Evolutionary conservation across 2,113 vertebrate species (phyloP), one percentile per base, ranked within the genome.

Genomic region (Rhipidura dahli): DNA sequence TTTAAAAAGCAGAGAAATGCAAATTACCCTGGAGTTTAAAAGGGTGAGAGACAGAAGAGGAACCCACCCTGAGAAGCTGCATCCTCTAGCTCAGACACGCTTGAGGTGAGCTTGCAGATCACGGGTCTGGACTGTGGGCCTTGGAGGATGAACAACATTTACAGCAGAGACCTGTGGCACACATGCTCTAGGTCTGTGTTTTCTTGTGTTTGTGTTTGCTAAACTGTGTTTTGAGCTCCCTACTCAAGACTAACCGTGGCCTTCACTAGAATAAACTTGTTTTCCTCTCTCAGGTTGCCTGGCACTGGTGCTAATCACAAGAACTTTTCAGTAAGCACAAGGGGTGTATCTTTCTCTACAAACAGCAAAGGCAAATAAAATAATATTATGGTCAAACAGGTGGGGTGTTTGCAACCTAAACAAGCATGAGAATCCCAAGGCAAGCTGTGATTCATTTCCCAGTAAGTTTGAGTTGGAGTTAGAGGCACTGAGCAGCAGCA

Each of bases 331-430:
- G 69, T 53, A 61, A 66, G 83, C 30, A 87, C 20, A 54, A 78
- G 51, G 47, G 18, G 37, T 24, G 40, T 60, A 45, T 61, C 66
- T 75, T 85, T 85, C 61, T 82, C 66, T 64, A 11, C 59, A 63
- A 90, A 87, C 40, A 79, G 28, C 49, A 84, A 66, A 85, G 53
- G 57, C 57, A 94, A 85, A 76, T 44, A 27, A 82, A 93, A 66
- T 27, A 59, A 69, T 69, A 17, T 44, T 87, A 22, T 50, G 39
- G 24, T 69, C 33, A 23, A 60, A 91, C 15, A 56, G 20, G 66
- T 69, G 72, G 66, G 61, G 65, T 57, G 42, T 30, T 44, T 80
- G 73, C 66, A 90, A 60, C 31, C 39, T 83, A 60, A 90, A 72
- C 63, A 72, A 79, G 47, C 37, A 13, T 24, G 44, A 90, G 85